Base-by-base conservation (phyloP, 2,113 vertebrate species). In the Antigone vipio region DNA sequence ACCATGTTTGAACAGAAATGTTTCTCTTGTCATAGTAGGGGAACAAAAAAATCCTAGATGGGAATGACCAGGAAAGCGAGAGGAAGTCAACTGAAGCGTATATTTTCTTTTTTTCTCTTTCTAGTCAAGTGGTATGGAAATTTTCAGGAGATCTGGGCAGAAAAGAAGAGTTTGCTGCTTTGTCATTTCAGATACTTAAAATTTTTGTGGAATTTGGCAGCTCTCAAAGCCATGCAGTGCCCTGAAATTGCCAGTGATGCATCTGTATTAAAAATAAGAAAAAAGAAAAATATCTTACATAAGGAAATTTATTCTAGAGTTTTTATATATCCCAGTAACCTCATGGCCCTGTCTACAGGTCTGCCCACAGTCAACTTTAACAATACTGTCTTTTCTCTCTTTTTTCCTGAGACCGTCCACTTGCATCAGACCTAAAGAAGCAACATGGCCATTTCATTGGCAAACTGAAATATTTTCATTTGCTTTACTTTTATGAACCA, bases 51-150 rank as follows among this genome's bases (percentile, higher is more conserved):
- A 16, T 66, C 11, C 9, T 75, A 5, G 16, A 21, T 76, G 15
- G 21, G 58, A 76, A 63, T 63, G 9, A 59, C 40, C 12, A 35
- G 17, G 23, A 67, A 72, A 92, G 42, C 1, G 6, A 66, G 2
- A 50, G 52, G 34, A 71, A 68, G 19, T 55, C 12, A 63, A 1
- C 7, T 47, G 30, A 76, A 81, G 7, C 16, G 11, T 44, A 4
- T 30, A 6, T 50, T 23, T 42, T 59, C 4, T 64, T 45, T 45
- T 10, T 42, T 22, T 30, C 22, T 38, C 17, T 72, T 76, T 71
- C 42, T 71, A 12, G 30, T 58, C 20, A 49, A 30, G 3, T 32
- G 4, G 20, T 86, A 13, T 0, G 4, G 58, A 67, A 40, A 1
- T 45, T 74, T 55, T 77, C 18, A 15, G 9, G 40, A 62, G 17